A percentile compares a stretch with the other conserved stretches of the same genome.
Conservation (phyloP, 2,113 vertebrate species). For the Sphaerodactylus townsendi region DNA sequence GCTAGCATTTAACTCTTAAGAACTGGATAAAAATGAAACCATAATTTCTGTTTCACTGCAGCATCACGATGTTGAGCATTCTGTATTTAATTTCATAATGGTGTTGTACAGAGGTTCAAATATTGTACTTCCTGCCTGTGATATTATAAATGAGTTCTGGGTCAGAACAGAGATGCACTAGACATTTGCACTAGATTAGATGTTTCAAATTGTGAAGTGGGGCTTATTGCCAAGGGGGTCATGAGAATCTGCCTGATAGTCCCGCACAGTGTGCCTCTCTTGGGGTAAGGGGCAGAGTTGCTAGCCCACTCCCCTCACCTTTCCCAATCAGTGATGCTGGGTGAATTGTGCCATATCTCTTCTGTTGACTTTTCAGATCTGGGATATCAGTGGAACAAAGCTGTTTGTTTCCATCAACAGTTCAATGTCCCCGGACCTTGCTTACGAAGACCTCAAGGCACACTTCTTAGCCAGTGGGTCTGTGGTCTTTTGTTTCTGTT, state of each 20-base stretch:
- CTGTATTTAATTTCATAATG: background rate
- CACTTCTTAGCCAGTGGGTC: no score
- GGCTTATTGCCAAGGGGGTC: background rate
- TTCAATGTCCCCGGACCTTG: background rate
- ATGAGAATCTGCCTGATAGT: background rate
- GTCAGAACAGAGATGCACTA: constrained; percentile 4
- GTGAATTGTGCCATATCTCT: background rate
- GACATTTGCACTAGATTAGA: background rate
- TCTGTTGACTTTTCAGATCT: background rate
- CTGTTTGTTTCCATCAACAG: background rate
- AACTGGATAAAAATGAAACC: background rate
- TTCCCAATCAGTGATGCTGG: background rate
- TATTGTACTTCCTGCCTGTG: background rate
- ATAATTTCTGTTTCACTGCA: background rate
- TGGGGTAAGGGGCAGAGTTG: background rate
- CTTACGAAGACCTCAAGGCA: background rate
- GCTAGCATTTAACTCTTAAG: background rate
- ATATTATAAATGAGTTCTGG: constrained; percentile 7
- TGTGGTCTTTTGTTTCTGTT: background rate
- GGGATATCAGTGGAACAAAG: background rate
- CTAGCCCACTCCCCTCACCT: background rate
- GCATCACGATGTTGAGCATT: background rate
- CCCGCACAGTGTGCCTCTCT: background rate
- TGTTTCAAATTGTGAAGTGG: background rate
- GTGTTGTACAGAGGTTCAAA: background rate